Percentiles rank a stretch among this genome's conserved stretches.
These are phyloP conservation scores for Yponomeuta sedellus DNA, from an alignment of 2,888 invertebrate genomes.

Conservation along the genomic window DNA sequence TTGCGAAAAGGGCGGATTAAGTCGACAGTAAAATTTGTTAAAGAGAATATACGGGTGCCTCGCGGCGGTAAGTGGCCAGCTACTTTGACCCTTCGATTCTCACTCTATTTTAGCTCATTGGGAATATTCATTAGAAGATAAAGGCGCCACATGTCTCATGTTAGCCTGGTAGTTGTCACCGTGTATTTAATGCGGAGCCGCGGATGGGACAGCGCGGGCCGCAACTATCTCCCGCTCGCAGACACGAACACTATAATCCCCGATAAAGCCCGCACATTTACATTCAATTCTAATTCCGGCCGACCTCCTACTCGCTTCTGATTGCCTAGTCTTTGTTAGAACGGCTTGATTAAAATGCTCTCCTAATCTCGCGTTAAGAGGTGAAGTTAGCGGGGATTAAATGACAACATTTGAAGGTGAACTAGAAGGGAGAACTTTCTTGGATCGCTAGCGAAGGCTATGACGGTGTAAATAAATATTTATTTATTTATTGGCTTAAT, in stretches of 20 bases:
- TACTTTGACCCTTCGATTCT: constrained; percentile 29
- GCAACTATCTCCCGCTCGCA: constrained; percentile 72
- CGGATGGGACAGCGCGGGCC: constrained; percentile 50
- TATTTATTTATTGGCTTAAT: too few relatives aligned
- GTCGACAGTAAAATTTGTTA: constrained; percentile 71
- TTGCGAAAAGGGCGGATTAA: constrained; percentile 66
- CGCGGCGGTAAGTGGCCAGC: constrained; percentile 41
- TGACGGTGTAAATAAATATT: too few relatives aligned
- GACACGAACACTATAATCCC: constrained; percentile 76
- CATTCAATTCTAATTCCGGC: constrained; percentile 75
- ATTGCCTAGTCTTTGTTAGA: constrained; percentile 65
- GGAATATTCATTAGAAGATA: constrained; percentile 8
- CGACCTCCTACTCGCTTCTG: constrained; percentile 58
- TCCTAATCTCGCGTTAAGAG: constrained; percentile 14
- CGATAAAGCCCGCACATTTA: constrained; percentile 79
- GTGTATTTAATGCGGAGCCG: constrained; percentile 41
- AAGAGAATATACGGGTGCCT: constrained; percentile 66
- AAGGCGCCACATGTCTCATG: constrained; percentile 28
- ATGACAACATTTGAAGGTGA: not conserved
- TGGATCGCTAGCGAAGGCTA: too few relatives aligned
- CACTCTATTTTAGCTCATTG: not conserved
- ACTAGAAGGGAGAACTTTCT: not conserved
- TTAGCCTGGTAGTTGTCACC: constrained; percentile 37
- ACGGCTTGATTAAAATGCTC: constrained; percentile 61
- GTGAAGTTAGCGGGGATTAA: not conserved